Conservation (phyloP, 2,888 invertebrate species). For the Rhamnusium bicolor region DNA sequence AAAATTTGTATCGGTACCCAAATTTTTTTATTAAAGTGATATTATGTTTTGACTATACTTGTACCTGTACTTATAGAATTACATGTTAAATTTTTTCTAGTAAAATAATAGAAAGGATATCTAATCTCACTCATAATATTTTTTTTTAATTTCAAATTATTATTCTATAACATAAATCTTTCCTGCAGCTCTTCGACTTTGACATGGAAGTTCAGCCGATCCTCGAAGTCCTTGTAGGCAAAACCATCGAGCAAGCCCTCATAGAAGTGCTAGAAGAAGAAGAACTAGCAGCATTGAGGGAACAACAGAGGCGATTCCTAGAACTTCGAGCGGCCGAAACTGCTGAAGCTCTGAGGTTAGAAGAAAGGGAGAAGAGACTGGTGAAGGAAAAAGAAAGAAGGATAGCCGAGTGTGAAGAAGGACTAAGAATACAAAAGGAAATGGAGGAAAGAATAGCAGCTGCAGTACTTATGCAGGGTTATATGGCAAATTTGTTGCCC, state of each 20-base stretch:
- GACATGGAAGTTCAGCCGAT: constrained; percentile 93
- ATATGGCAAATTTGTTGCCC: constrained; percentile 89
- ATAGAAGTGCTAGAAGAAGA: constrained; percentile 95
- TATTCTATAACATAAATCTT: background rate
- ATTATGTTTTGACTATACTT: too few species aligned
- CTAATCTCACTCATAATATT: too few species aligned
- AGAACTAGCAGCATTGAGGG: constrained; percentile 86
- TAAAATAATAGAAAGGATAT: too few species aligned
- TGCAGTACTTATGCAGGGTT: constrained; percentile 87
- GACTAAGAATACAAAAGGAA: constrained; percentile 78
- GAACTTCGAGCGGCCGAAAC: constrained; percentile 86
- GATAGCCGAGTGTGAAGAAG: constrained; percentile 80
- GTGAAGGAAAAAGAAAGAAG: constrained; percentile 82
- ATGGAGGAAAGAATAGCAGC: constrained; percentile 85
- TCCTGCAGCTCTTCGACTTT: constrained; percentile 86
- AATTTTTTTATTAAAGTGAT: too few species aligned
- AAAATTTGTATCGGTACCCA: too few species aligned
- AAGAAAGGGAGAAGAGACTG: constrained; percentile 83
- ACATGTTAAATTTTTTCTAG: too few species aligned
- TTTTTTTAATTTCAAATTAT: background rate
- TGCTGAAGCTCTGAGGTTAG: constrained; percentile 81
- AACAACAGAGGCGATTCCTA: constrained; percentile 83
- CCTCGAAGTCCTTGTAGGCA: constrained; percentile 90
- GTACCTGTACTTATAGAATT: too few species aligned
- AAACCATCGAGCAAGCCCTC: constrained; percentile 90